phyloP scores from a whole-genome alignment of 2,797 vertebrate species.

The Oreochromis mossambicus region DNA sequence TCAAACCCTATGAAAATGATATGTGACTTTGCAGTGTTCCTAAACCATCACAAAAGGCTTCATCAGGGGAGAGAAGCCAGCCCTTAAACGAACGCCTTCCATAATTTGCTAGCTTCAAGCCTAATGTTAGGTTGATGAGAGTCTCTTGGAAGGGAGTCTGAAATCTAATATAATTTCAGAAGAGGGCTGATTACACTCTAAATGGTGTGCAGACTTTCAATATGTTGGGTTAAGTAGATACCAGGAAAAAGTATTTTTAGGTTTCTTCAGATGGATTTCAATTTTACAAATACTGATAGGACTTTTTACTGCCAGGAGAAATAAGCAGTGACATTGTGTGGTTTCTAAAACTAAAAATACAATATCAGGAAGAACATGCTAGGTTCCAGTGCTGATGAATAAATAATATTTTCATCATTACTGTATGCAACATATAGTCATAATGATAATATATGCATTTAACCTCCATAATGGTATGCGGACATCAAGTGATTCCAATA shows the following conservation, averaged over 20 bases:
- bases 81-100: conserved; percentile 27
- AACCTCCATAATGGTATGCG: neutral
- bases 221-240: conserved; percentile 45
- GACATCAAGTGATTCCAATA: neutral
- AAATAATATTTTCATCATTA: neutral
- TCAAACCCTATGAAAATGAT: conserved; percentile 28
- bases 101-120: conserved; percentile 48
- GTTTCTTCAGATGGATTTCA: conserved; percentile 26
- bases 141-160: conserved; percentile 22
- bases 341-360: neutral
- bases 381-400: neutral
- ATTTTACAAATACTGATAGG: conserved; percentile 14
- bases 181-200: conserved; percentile 53
- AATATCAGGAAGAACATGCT: neutral
- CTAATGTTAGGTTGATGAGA: conserved; percentile 54
- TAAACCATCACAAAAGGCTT: conserved; percentile 27
- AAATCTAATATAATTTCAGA: conserved; percentile 51
- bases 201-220: conserved; percentile 49
- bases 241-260: conserved; percentile 31
- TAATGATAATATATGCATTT: neutral
- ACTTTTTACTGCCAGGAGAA: neutral
- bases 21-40: conserved; percentile 35
- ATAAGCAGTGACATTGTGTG: neutral
- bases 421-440: neutral
- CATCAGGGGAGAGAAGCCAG: conserved; percentile 14